Percentiles rank a stretch among this genome's conserved stretches.
Conservation (phyloP, 2,888 invertebrate species). For the Folsomia manolachei region DNA sequence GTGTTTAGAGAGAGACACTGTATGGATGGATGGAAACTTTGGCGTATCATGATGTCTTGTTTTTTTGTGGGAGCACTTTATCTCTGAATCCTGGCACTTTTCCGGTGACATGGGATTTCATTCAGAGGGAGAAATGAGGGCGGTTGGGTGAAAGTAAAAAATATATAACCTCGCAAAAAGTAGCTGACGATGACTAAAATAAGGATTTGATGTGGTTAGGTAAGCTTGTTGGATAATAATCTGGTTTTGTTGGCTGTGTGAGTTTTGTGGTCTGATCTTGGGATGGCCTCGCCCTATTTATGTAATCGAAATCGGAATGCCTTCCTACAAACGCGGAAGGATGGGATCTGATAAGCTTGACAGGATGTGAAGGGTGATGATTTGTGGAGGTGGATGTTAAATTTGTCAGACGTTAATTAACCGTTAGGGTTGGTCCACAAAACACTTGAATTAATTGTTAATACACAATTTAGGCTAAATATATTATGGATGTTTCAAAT, state of each 20-base stretch:
- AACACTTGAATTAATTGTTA: neutral
- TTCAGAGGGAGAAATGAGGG: neutral
- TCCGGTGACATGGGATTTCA: neutral
- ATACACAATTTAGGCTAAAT: neutral
- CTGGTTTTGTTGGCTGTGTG: neutral
- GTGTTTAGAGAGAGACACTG: neutral
- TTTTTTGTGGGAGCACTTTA: neutral
- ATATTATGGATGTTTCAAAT: too few relatives aligned
- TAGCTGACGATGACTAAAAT: neutral
- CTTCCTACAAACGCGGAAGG: too few relatives aligned
- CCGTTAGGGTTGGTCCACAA: neutral
- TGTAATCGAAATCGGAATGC: neutral
- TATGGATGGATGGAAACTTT: too few relatives aligned
- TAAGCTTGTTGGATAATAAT: neutral
- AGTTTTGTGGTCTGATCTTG: neutral
- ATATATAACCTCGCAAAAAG: too few relatives aligned
- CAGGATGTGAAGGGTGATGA: neutral
- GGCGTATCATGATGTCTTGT: neutral
- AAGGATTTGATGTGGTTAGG: neutral
- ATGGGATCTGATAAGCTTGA: too few relatives aligned
- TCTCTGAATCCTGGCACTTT: neutral
- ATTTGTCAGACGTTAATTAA: constrained; percentile 3
- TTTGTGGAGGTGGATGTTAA: neutral
- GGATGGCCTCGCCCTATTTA: neutral
- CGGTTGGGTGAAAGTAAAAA: neutral